These are phyloP conservation scores for Eulemur albifrons DNA, from an alignment of 2,797 vertebrate genomes.

Conservation along the genomic window DNA sequence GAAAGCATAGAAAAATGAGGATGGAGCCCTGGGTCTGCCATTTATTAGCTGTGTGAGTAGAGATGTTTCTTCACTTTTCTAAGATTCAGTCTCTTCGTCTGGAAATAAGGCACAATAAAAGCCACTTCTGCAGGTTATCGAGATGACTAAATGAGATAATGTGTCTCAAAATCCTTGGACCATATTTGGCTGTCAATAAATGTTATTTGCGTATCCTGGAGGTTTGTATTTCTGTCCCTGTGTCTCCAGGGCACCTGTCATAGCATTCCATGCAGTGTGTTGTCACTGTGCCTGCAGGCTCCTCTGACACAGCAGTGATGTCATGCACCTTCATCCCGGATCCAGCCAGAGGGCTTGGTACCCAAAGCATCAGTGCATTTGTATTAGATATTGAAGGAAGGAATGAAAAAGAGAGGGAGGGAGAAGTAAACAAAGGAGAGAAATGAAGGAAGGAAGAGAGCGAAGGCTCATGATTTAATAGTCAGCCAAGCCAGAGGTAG, in stretches of 20 bases:
- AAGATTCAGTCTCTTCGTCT: background rate
- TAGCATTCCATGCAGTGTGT: fast-evolving
- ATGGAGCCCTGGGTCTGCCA: background rate
- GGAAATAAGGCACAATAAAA: background rate
- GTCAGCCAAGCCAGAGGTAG: background rate
- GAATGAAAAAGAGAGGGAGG: background rate
- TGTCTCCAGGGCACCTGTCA: background rate
- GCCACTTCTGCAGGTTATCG: background rate
- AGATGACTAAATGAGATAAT: background rate
- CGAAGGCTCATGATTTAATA: fast-evolving
- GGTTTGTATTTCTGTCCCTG: background rate
- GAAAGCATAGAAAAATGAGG: no score
- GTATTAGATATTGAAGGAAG: background rate
- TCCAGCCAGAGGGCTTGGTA: background rate
- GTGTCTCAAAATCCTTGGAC: background rate
- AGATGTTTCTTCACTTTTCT: background rate
- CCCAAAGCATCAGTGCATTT: background rate
- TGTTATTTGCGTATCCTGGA: background rate
- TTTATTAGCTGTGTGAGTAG: no score
- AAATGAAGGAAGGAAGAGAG: fast-evolving
- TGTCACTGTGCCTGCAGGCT: background rate
- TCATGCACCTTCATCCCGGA: background rate
- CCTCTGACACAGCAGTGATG: background rate
- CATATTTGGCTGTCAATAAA: background rate
- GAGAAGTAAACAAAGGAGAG: no score